Evolutionary conservation across 2,888 invertebrate species (phyloP), one percentile per base, ranked within the genome.

Genomic region (Clistopyga incitator): DNA sequence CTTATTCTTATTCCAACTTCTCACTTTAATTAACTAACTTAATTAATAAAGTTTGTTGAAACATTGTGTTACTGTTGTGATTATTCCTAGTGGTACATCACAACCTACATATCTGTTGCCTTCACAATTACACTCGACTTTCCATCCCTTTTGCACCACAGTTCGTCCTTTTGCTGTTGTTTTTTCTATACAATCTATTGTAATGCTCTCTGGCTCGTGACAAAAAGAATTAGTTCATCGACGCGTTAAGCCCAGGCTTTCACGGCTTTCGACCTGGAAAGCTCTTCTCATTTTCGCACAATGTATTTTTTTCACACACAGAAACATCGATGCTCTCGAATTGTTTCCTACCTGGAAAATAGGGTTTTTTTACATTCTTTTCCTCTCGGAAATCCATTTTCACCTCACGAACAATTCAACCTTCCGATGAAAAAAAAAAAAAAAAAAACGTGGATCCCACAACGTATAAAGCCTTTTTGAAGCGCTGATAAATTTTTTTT

Each of bases 231-330:
- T 65, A 25, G 42, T 75, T 38, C 34, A 20, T 38, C 11, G 34
- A 75, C 4, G 50, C 75, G 52, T 64, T 52, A 34, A 64, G n/a
- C n/a, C n/a, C n/a, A n/a, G n/a, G n/a, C 52, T 65, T 61, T 47
- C 13, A 23, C 38, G 23, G 23, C 42, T 54, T 65, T 54, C 52
- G 47, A 54, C 54, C 54, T 25, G 34, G 3, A 54, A 54, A 65
- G 18, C 34, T 61, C 20, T 34, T 52, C 34, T 65, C 52, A 64
- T 75, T 75, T 64, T 25, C 38, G 42, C 6, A 54, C 25, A 50
- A 64, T 75, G 29, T 64, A n/a, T 64, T 34, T 64, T 34, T 11
- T 61, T 23, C 15, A n/a, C 10, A 8, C 38, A 38, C 45, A 61
- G 29, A 71, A 52, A 34, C 13, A 47, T 34, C 50, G 8, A 38